phyloP scores from a whole-genome alignment of 2,888 invertebrate genomes.

The Thereva unica region DNA sequence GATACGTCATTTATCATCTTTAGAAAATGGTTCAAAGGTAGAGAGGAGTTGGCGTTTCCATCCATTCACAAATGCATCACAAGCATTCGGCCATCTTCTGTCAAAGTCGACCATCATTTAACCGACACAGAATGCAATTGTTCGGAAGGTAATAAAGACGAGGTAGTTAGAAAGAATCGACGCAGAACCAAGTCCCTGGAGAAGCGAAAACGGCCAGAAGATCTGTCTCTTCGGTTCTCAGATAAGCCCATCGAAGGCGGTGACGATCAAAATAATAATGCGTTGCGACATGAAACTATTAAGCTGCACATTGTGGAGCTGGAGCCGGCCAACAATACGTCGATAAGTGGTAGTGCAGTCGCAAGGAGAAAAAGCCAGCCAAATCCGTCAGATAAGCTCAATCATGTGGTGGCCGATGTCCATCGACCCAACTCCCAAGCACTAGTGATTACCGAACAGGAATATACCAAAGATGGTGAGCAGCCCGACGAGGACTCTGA shows the following conservation, averaged over 20 bases:
- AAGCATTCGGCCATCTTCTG: not conserved
- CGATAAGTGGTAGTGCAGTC: slow-evolving; percentile 6
- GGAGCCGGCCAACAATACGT: not conserved
- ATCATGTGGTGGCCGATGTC: slow-evolving; percentile 27
- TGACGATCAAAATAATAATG: slow-evolving; percentile 34
- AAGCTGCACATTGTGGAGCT: slow-evolving; percentile 29
- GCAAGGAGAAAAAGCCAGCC: slow-evolving; percentile 8
- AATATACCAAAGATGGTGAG: slow-evolving; percentile 30
- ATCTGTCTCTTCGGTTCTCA: not conserved
- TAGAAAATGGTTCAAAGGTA: slow-evolving; percentile 42
- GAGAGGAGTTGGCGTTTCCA: slow-evolving; percentile 42
- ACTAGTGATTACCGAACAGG: slow-evolving; percentile 27
- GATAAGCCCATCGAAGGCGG: not conserved
- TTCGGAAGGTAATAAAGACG: slow-evolving; percentile 1
- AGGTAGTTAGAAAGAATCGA: slow-evolving; percentile 11
- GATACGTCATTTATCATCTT: slow-evolving; percentile 43
- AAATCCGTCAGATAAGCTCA: slow-evolving; percentile 3
- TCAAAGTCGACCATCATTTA: slow-evolving; percentile 3
- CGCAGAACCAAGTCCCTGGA: slow-evolving; percentile 24
- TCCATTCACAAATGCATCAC: slow-evolving; percentile 31
- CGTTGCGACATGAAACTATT: slow-evolving; percentile 18
- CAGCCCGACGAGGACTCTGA: slow-evolving; percentile 18
- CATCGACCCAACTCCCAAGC: slow-evolving; percentile 13
- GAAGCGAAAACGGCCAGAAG: slow-evolving; percentile 1
- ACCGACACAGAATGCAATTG: slow-evolving; percentile 34